Conservation (phyloP, 2,797 vertebrate genomes). For the Falco cherrug region DNA sequence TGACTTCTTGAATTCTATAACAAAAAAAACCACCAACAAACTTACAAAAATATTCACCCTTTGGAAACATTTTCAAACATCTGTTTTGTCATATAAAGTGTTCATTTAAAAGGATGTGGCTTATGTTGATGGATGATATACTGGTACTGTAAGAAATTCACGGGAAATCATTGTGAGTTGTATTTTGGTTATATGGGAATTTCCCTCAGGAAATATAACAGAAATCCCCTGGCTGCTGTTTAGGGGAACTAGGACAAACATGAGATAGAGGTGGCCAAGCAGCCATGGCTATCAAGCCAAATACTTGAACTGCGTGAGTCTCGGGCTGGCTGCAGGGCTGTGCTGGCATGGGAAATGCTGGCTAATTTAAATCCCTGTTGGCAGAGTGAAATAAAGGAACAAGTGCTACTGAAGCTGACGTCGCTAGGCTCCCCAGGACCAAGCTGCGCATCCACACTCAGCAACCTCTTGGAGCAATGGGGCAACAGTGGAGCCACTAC, state of each 20-base stretch:
- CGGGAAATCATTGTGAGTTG: neutral
- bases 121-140: neutral
- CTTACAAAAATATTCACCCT: neutral
- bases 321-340: neutral
- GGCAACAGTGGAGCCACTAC: neutral
- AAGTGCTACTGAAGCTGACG: neutral
- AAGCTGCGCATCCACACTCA: neutral
- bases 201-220: neutral
- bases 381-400: neutral
- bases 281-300: neutral
- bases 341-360: neutral
- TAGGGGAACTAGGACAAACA: neutral
- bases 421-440: accelerated
- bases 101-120: neutral
- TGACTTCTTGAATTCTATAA: neutral
- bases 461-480: neutral
- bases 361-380: neutral
- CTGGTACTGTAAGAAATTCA: neutral
- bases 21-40: neutral
- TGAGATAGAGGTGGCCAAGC: neutral
- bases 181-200: neutral
- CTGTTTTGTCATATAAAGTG: neutral
- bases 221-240: neutral
- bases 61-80: neutral
- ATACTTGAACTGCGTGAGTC: neutral